phyloP scores from a whole-genome alignment of 1,140 invertebrate species.

The Leptinotarsa undecemlineata region DNA sequence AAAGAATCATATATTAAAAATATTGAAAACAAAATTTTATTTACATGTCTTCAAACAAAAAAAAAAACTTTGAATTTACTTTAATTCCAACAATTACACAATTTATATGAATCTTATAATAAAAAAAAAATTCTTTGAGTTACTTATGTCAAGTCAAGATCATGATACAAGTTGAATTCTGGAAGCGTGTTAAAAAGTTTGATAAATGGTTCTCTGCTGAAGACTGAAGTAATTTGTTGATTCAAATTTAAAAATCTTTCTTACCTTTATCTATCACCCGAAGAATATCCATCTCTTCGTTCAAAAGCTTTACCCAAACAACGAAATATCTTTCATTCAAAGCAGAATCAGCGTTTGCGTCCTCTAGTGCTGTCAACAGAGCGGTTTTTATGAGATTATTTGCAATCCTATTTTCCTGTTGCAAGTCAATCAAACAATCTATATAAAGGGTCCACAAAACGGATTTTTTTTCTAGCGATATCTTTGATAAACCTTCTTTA shows the following conservation, averaged over 20 bases:
- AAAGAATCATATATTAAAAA: too few species aligned
- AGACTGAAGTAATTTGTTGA: not conserved
- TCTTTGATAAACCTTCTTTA: conserved; percentile 34
- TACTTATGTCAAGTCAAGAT: too few species aligned
- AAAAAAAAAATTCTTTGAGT: too few species aligned
- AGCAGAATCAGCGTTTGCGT: conserved; percentile 28
- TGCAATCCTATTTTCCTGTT: conserved; percentile 29
- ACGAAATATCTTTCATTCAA: conserved; percentile 37
- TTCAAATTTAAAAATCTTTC: not conserved
- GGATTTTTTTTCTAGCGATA: conserved; percentile 27
- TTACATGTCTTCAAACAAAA: too few species aligned
- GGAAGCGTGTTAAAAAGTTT: not conserved
- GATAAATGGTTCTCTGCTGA: not conserved
- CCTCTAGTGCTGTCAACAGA: conserved; percentile 29
- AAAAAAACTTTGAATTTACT: too few species aligned
- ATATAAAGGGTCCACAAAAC: conserved; percentile 37
- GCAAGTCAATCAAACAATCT: conserved; percentile 35
- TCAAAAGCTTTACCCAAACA: conserved; percentile 34
- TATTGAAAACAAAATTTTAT: too few species aligned
- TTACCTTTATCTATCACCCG: conserved; percentile 26
- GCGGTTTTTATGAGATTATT: conserved; percentile 27
- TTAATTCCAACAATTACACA: too few species aligned
- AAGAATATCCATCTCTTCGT: conserved; percentile 8
- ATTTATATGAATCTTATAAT: too few species aligned
- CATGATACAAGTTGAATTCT: too few species aligned